Evolutionary conservation across 2,113 vertebrate genomes (phyloP).

Genomic region (Oplegnathus fasciatus): DNA sequence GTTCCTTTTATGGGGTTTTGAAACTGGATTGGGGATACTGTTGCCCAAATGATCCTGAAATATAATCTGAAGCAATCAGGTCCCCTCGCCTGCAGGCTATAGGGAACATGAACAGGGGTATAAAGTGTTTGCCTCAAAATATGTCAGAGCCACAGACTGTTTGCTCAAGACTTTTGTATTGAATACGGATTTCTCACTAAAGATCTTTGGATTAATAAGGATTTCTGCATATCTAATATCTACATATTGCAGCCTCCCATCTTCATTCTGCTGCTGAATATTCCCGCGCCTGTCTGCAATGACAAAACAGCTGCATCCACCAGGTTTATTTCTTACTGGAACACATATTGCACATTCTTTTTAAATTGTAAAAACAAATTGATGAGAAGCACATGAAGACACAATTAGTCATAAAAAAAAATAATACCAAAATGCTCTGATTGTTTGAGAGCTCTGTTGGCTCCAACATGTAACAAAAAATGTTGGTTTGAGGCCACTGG

Average conservation of each 20-base stretch:
- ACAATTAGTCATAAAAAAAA: constrained; percentile 24
- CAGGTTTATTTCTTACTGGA: constrained; percentile 20
- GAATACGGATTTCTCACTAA: constrained; percentile 40
- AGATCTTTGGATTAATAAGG: constrained; percentile 50
- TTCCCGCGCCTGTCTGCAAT: background rate
- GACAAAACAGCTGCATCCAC: constrained; percentile 19
- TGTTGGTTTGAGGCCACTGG: constrained; percentile 58
- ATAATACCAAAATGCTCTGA: constrained; percentile 31
- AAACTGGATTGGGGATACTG: background rate
- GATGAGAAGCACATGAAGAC: constrained; percentile 30
- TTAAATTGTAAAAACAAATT: constrained; percentile 21
- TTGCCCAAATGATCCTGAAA: background rate
- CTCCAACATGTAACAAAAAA: constrained; percentile 46
- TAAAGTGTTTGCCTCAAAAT: constrained; percentile 20
- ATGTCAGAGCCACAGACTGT: constrained; percentile 35
- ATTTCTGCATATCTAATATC: constrained; percentile 35
- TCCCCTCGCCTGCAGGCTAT: background rate
- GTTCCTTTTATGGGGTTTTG: background rate
- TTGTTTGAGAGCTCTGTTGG: constrained; percentile 55
- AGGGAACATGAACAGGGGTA: background rate
- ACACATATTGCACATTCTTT: background rate
- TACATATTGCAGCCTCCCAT: constrained; percentile 32
- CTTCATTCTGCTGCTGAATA: constrained; percentile 32
- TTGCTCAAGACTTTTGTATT: constrained; percentile 41
- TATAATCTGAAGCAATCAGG: constrained; percentile 12